These are phyloP conservation scores for Centropus unirufus DNA, from an alignment of 2,113 vertebrate species.

Conservation along the genomic window DNA sequence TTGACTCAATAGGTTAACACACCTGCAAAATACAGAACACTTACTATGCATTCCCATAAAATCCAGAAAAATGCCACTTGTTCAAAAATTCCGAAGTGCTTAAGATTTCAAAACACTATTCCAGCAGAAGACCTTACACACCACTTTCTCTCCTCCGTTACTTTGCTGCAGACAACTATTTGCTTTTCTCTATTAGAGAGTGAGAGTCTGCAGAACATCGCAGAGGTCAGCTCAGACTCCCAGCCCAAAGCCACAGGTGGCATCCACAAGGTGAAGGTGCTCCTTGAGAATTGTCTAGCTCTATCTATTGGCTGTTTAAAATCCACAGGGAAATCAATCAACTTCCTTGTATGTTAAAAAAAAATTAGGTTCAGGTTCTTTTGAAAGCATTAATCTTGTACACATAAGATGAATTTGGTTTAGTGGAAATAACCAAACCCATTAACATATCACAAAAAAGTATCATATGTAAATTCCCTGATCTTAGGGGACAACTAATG, in stretches of 20 bases:
- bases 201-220: neutral
- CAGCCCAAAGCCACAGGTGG: neutral
- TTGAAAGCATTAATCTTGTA: slow-evolving; percentile 20
- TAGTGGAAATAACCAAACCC: slow-evolving; percentile 38
- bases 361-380: neutral
- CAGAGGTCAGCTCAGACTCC: neutral
- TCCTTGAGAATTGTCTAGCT: neutral
- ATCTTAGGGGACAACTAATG: slow-evolving; percentile 49
- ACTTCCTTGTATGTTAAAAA: neutral
- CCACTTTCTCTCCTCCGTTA: neutral
- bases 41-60: neutral
- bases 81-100: neutral
- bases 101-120: neutral
- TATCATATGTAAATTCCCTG: slow-evolving; percentile 48
- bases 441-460: slow-evolving; percentile 8
- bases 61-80: neutral
- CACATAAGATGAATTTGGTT: slow-evolving; percentile 14
- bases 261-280: neutral
- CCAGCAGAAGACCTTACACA: neutral
- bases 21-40: neutral
- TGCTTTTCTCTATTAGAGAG: neutral
- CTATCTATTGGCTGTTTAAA: neutral
- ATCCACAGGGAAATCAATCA: neutral
- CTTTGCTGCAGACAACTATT: neutral
- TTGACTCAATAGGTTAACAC: neutral